These are phyloP conservation scores for Willowsia nigromaculata DNA, from an alignment of 2,888 invertebrate species.

Conservation along the genomic window DNA sequence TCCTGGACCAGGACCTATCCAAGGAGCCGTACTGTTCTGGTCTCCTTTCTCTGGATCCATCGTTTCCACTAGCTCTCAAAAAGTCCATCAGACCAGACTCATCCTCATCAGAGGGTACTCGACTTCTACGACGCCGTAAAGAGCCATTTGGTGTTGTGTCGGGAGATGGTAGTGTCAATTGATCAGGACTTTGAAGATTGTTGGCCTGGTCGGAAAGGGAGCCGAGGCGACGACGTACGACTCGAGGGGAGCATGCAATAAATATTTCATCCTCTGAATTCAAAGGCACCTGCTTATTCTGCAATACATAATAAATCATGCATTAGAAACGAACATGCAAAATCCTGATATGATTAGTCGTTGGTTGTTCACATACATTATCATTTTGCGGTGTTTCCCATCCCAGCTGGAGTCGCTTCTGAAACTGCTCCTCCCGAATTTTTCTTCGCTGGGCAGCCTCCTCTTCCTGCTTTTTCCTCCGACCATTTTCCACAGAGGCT, in stretches of 20 bases:
- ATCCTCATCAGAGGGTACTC: conserved; percentile 90
- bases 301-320: too few relatives aligned
- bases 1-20: conserved; percentile 94
- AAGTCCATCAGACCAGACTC: conserved; percentile 93
- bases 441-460: conserved; percentile 89
- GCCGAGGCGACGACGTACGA: conserved; percentile 85
- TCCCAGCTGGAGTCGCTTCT: conserved; percentile 77
- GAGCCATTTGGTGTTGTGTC: conserved; percentile 95
- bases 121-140: conserved; percentile 88
- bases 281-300: conserved; percentile 81
- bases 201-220: conserved; percentile 83
- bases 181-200: conserved; percentile 75
- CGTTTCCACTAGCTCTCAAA: conserved; percentile 87
- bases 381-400: conserved; percentile 78
- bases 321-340: background rate
- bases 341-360: too few relatives aligned
- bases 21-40: conserved; percentile 80
- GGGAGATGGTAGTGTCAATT: conserved; percentile 79
- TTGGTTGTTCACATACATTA: conserved; percentile 50
- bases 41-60: conserved; percentile 87
- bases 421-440: conserved; percentile 85
- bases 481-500: conserved; percentile 91
- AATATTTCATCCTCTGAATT: conserved; percentile 85
- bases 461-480: conserved; percentile 90
- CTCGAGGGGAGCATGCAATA: conserved; percentile 85